Base-by-base conservation (phyloP, 2,888 invertebrate genomes). In the Sphaerolaimus hirsutus region DNA sequence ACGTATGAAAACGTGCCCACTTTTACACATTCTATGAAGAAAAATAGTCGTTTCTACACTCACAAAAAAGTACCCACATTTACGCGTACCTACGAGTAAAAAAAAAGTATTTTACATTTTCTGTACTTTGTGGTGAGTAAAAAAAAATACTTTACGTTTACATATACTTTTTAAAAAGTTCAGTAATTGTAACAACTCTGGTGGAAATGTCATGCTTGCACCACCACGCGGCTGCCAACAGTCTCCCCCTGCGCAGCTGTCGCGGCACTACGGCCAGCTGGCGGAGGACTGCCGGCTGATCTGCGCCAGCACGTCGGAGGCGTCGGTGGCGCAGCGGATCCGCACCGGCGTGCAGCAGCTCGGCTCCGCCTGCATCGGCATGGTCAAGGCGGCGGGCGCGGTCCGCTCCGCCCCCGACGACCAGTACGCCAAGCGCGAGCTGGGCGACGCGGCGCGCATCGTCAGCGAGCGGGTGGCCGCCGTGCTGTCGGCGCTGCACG, bases 201-300 rank as follows among this genome's bases (percentile, higher is more conserved):
- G n/a, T n/a, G n/a, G n/a, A n/a, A n/a, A n/a, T n/a, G n/a, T n/a
- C n/a, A n/a, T n/a, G n/a, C n/a, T n/a, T n/a, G n/a, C n/a, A n/a
- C n/a, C n/a, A n/a, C n/a, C n/a, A n/a, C n/a, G n/a, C n/a, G n/a
- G n/a, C n/a, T 14, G n/a, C 17, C 21, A 14, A 38, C 7, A 38
- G 17, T 41, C 17, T 3, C 23, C 22, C 3, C 22, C 23, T 19
- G 2, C 41, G 14, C 24, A 37, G 38, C 72, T 87, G 66, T 79
- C 84, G 1, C 76, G 79, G 57, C 77, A 79, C 58, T 91, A 84
- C 67, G 76, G 76, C 19, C 77, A 77, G 55, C 70, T 93, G 17
- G 81, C 87, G 0, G 75, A 75, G 50, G 87, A 91, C 66, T 79
- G 83, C 17, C 75, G 79, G 14, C 86, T 89, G 0, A 91, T 91